Conservation (phyloP, 2,797 vertebrate genomes). For the Ataeniobius toweri region DNA sequence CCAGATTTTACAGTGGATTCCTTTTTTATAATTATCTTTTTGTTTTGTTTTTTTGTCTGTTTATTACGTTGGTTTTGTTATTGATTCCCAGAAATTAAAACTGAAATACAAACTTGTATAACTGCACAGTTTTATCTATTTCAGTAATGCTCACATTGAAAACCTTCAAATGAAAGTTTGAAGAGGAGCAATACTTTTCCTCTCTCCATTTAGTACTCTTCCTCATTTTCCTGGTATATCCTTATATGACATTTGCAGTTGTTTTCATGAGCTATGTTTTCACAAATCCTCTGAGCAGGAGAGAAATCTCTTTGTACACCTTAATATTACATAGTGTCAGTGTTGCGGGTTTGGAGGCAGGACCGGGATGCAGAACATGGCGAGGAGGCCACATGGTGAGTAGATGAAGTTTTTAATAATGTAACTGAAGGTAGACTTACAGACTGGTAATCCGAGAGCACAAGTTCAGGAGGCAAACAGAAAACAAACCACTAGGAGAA, state of each 20-base stretch:
- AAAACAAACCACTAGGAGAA: too few species aligned
- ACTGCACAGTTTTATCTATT: not conserved
- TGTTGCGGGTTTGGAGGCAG: too few species aligned
- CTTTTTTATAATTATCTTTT: not conserved
- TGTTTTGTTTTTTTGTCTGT: not conserved
- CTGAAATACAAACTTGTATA: not conserved
- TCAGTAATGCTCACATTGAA: conserved; percentile 7
- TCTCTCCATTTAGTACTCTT: conserved; percentile 1
- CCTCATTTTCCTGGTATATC: conserved; percentile 3
- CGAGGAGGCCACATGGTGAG: too few species aligned
- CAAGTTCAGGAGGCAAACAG: too few species aligned
- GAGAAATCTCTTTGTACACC: conserved; percentile 38
- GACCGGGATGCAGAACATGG: too few species aligned
- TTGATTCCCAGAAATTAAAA: not conserved
- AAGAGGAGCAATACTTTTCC: not conserved
- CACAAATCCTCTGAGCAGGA: conserved; percentile 17
- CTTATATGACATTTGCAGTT: conserved; percentile 21
- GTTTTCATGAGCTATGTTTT: conserved; percentile 16
- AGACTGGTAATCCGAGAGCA: too few species aligned
- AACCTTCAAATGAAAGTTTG: not conserved
- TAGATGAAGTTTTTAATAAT: too few species aligned
- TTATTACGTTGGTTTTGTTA: not conserved
- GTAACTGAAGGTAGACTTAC: too few species aligned
- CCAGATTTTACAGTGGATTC: not conserved
- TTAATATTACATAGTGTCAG: conserved; percentile 24